Conservation (phyloP, 2,113 vertebrate genomes). For the Chrysochloris asiatica region DNA sequence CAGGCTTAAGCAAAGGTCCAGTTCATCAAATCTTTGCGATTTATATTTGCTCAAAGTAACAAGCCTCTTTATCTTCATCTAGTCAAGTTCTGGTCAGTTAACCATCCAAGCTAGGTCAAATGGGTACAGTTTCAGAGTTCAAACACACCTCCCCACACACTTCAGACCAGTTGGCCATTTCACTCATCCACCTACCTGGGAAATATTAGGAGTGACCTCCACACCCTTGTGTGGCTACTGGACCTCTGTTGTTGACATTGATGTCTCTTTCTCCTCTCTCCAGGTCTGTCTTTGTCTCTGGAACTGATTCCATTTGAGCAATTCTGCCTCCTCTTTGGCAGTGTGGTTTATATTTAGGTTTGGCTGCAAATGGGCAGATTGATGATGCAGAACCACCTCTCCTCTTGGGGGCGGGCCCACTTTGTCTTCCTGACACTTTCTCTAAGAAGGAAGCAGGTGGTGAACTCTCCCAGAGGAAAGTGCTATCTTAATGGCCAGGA, state of each 20-base stretch:
- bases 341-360: constrained; percentile 47
- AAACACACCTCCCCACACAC: too few species aligned
- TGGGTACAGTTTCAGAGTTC: too few species aligned
- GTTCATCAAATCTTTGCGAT: too few species aligned
- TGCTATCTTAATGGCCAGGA: neutral
- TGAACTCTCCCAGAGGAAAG: neutral
- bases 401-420: neutral
- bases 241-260: neutral
- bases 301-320: constrained; percentile 2
- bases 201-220: neutral
- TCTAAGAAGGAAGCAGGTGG: neutral
- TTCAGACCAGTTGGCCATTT: too few species aligned
- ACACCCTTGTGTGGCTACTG: fast-evolving
- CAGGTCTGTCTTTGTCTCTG: neutral
- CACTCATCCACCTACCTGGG: neutral
- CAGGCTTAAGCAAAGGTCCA: too few species aligned
- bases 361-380: neutral
- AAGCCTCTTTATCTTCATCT: too few species aligned
- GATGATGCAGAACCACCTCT: neutral
- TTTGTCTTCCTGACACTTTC: constrained; percentile 39
- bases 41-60: too few species aligned
- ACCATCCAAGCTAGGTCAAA: too few species aligned
- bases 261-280: neutral
- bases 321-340: neutral
- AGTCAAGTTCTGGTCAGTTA: too few species aligned